phyloP scores from a whole-genome alignment of 1,140 invertebrate genomes.

The Dendrolimus punctatus region DNA sequence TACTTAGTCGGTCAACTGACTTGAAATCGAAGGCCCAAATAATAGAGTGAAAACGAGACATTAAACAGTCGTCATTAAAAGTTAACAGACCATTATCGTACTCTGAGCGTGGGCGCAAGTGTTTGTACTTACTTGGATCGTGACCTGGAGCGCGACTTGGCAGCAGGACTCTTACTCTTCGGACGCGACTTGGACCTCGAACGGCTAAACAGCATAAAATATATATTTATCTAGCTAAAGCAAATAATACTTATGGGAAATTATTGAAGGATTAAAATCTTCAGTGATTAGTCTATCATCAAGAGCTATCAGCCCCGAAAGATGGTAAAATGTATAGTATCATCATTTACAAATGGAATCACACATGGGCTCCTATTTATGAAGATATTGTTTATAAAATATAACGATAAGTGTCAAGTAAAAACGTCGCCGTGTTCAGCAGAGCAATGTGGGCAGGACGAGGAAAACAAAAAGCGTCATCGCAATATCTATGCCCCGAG shows the following conservation, averaged over 20 bases:
- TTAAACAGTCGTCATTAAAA: no score
- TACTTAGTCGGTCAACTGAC: no score
- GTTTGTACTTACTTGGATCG: constrained; percentile 63
- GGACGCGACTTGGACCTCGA: constrained; percentile 80
- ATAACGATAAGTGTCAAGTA: no score
- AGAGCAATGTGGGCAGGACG: not conserved
- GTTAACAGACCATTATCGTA: no score
- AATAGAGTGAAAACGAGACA: no score
- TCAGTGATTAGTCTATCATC: constrained; percentile 57
- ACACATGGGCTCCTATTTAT: no score
- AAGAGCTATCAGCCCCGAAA: constrained; percentile 69
- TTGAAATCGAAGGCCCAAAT: no score
- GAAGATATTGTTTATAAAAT: no score
- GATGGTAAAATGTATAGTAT: constrained; percentile 65
- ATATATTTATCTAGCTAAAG: constrained; percentile 10
- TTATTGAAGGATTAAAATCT: not conserved
- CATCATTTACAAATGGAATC: constrained; percentile 33
- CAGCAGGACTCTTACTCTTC: constrained; percentile 81
- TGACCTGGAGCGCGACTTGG: constrained; percentile 80
- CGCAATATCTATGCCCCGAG: no score
- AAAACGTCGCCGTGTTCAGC: not conserved
- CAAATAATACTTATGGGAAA: not conserved
- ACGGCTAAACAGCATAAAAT: constrained; percentile 75
- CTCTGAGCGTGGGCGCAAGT: no score
- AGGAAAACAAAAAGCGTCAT: no score